Evolutionary conservation across 2,888 invertebrate genomes (phyloP), one percentile per base, ranked within the genome.

Genomic region (Chaetogeoica ovagalla): DNA sequence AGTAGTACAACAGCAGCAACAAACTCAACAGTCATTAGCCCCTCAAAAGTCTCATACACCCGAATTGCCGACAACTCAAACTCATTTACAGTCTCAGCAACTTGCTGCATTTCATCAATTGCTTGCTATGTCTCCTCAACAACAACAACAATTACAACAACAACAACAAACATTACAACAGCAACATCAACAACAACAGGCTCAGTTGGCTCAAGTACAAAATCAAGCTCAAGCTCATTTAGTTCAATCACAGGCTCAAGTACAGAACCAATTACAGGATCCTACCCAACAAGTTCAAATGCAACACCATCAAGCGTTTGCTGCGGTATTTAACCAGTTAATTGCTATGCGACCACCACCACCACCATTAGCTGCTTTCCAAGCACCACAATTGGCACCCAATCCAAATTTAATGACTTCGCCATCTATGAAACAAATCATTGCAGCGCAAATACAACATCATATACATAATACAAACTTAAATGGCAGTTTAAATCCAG

Each of bases 151-250:
- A 17, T 55, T 43, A 66, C 71, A 81, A 63, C 73, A 81, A 30
- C 79, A 70, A 55, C 70, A 81, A 19, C 76, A 81, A 48, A 72
- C 66, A 17, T 57, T 66, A 77, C 79, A 82, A 66, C 77, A 82
- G 21, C 79, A 82, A 77, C 79, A 82, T 60, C 77, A 82, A 19
- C 79, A 82, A 68, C 71, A 81, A 81, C 71, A 81, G 60, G 74
- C 39, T 60, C 75, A 81, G 57, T 81, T 75, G 43, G 70, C 71
- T 62, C 79, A 79, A 63, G 79, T 71, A 21, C 79, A 79, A 23
- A 79, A 70, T 17, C 79, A 79, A 70, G 79, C 79, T 63, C 79
- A 79, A 79, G 79, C 79, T 57, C 79, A 79, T 79, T 71, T 79
- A 71, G 79, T 60, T 15, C 79, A 79, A 63, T 71, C 79, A 17